Base-by-base conservation (phyloP, 2,888 invertebrate genomes). In the Phlogophora meticulosa region DNA sequence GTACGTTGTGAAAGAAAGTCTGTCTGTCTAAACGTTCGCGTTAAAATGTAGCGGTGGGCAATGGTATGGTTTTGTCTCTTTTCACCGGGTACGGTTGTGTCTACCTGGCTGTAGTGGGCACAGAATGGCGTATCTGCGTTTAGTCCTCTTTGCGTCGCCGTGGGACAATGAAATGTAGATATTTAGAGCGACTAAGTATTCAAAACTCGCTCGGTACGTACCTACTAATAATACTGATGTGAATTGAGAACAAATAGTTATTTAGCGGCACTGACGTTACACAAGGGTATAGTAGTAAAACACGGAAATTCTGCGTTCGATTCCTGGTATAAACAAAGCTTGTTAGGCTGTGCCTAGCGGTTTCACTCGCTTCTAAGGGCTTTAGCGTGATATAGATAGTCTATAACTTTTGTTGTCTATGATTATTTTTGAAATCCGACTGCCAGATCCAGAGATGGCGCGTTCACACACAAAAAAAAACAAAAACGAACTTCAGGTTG, bases 61-160 rank as follows among this genome's bases (percentile, higher is more conserved):
- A 84, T 78, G 70, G 82, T 66, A 90, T 90, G 88, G 87, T 89
- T 92, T 90, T 92, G 92, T 93, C 93, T 92, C 92, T 92, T 82
- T 85, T 89, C 84, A 72, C 65, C 79, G 63, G n/a, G 63, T 71
- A 65, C 66, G 45, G 49, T 42, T 73, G 63, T 76, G 72, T 85
- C 83, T 89, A 88, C 89, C 89, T 89, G 87, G 58, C 7, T 28
- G 28, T 51, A 70, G 76, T 58, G 45, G 45, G 52, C 40, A 56
- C 45, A 60, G 68, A 71, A 71, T 53, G 61, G 70, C 71, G 63
- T 56, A 17, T 38, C 13, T 13, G 13, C 38, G 38, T 15, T 62
- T 60, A 58, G 52, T 40, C 58, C 63, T 36, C 60, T 61, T 72
- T 66, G 61, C 65, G 51, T 73, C 56, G 34, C 55, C 59, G 32